A percentile compares a stretch with the other conserved stretches of the same genome.
Evolutionary conservation across 1,140 invertebrate species (phyloP).

Genomic region (Psilanteris sp.): DNA sequence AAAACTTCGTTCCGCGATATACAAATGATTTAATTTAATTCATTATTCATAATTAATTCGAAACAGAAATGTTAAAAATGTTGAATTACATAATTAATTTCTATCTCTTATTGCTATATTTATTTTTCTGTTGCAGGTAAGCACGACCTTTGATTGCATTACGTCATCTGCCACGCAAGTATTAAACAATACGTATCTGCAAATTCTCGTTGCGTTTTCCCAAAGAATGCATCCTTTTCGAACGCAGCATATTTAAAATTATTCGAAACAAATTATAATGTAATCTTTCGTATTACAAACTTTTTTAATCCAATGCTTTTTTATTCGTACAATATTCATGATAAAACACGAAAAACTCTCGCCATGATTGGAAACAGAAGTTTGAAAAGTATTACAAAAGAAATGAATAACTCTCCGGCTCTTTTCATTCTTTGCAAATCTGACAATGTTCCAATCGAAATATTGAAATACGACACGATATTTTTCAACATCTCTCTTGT

Average conservation of each 20-base stretch:
- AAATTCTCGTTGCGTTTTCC: too few species aligned
- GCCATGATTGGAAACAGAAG: slow-evolving; percentile 22
- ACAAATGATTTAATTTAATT: too few species aligned
- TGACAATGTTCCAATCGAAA: slow-evolving; percentile 10
- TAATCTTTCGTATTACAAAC: slow-evolving; percentile 6
- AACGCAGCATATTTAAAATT: too few species aligned
- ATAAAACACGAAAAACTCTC: slow-evolving; percentile 12
- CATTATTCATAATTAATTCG: too few species aligned
- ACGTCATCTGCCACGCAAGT: slow-evolving; percentile 10
- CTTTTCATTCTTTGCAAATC: slow-evolving; percentile 11
- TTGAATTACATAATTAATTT: too few species aligned
- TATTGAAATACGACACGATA: neutral
- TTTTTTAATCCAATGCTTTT: slow-evolving; percentile 30
- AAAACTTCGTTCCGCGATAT: too few species aligned
- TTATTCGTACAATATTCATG: slow-evolving; percentile 16
- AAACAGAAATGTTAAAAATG: too few species aligned
- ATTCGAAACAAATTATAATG: slow-evolving; percentile 21
- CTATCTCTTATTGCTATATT: too few species aligned
- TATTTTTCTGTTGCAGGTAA: slow-evolving; percentile 51
- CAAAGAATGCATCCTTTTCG: too few species aligned
- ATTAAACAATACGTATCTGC: too few species aligned
- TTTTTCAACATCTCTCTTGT: neutral
- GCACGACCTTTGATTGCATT: slow-evolving; percentile 9
- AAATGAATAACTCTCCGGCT: slow-evolving; percentile 23
- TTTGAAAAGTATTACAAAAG: slow-evolving; percentile 39